These are phyloP conservation scores for Cryptus armator DNA, from an alignment of 2,888 invertebrate species.

Conservation along the genomic window DNA sequence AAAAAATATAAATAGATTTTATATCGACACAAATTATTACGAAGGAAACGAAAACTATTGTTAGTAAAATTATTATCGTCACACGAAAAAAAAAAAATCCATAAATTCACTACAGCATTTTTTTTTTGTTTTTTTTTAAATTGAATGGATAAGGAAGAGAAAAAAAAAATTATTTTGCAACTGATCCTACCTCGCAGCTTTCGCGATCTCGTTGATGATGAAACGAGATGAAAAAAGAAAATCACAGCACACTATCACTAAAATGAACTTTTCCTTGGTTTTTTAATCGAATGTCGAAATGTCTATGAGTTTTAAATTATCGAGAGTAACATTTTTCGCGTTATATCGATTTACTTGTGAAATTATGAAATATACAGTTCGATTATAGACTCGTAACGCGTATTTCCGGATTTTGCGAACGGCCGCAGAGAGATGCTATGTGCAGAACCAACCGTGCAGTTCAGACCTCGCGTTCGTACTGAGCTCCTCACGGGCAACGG, in stretches of 20 bases:
- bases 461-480: slow-evolving; percentile 72
- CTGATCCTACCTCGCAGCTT: slow-evolving; percentile 51
- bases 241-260: slow-evolving; percentile 59
- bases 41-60: not conserved
- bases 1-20: not conserved
- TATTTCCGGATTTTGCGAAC: slow-evolving; percentile 48
- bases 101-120: not conserved
- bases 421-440: slow-evolving; percentile 51
- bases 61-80: not conserved
- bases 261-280: slow-evolving; percentile 55
- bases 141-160: not conserved
- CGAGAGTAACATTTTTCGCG: slow-evolving; percentile 37
- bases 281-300: slow-evolving; percentile 8
- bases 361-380: not conserved
- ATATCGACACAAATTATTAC: not conserved
- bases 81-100: not conserved
- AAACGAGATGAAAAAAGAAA: slow-evolving; percentile 23
- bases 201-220: slow-evolving; percentile 17
- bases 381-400: not conserved
- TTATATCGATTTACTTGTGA: not conserved
- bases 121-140: too few relatives aligned
- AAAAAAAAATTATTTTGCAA: not conserved
- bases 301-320: slow-evolving; percentile 26
- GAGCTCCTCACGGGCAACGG: slow-evolving; percentile 72
- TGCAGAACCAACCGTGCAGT: slow-evolving; percentile 63